These are phyloP conservation scores for Hiodon alosoides DNA, from an alignment of 2,113 vertebrate species.

Conservation along the genomic window DNA sequence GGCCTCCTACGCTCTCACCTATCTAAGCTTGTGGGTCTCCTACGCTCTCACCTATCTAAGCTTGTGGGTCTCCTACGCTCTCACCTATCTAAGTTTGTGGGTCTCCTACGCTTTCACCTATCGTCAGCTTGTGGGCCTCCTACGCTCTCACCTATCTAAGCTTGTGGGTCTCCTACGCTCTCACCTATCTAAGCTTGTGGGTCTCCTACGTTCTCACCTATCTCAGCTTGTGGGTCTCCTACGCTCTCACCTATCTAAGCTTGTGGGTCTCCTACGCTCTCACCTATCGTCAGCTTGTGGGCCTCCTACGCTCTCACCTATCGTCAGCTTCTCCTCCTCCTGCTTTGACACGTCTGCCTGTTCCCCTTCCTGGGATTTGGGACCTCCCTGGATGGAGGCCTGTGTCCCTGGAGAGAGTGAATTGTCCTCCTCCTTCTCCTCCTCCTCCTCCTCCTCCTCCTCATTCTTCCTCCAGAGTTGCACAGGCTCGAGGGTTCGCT, in stretches of 20 bases:
- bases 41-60: slow-evolving; percentile 57
- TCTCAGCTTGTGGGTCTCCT: slow-evolving; percentile 52
- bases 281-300: slow-evolving; percentile 68
- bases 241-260: slow-evolving; percentile 51
- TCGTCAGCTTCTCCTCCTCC: slow-evolving; percentile 64
- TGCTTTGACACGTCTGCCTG: slow-evolving; percentile 51
- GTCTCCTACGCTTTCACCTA: slow-evolving; percentile 47
- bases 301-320: slow-evolving; percentile 47
- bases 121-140: slow-evolving; percentile 55
- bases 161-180: slow-evolving; percentile 51
- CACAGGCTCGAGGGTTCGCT: slow-evolving; percentile 48
- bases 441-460: slow-evolving; percentile 33
- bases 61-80: slow-evolving; percentile 40
- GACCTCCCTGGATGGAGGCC: slow-evolving; percentile 46
- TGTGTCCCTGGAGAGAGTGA: slow-evolving; percentile 44
- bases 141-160: slow-evolving; percentile 51
- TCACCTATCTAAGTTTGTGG: slow-evolving; percentile 66
- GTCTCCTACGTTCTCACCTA: slow-evolving; percentile 47
- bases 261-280: slow-evolving; percentile 52
- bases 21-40: too few species aligned
- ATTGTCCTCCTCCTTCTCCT: neutral
- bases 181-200: slow-evolving; percentile 66
- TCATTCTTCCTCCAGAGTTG: slow-evolving; percentile 57
- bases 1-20: too few species aligned
- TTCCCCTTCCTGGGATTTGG: slow-evolving; percentile 49